Conservation (phyloP, 2,113 vertebrate genomes). For the Zonotrichia leucophrys region DNA sequence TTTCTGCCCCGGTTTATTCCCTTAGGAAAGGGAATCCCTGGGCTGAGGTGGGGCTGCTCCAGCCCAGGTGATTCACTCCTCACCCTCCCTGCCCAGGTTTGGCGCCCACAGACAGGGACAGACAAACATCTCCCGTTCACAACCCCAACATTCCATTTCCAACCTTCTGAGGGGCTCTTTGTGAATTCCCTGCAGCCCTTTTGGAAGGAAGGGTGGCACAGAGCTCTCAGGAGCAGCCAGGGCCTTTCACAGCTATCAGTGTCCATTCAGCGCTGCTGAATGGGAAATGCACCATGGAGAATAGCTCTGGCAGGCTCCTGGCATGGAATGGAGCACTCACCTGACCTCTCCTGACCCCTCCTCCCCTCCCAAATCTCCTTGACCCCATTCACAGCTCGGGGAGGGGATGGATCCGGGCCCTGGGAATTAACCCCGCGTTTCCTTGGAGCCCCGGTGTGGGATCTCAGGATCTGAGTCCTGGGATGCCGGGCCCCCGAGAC, state of each 20-base stretch:
- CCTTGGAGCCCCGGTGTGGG: slow-evolving; percentile 6
- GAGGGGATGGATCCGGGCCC: not conserved
- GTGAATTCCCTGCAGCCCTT: slow-evolving; percentile 13
- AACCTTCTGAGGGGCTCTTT: not conserved
- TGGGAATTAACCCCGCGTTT: slow-evolving; percentile 13
- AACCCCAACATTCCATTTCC: not conserved
- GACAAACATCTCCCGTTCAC: not conserved
- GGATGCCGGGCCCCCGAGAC: too few species aligned
- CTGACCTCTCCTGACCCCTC: slow-evolving; percentile 39
- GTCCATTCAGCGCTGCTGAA: slow-evolving; percentile 26
- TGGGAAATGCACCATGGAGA: slow-evolving; percentile 52
- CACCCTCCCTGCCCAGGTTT: rapidly evolving
- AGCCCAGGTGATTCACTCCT: rapidly evolving
- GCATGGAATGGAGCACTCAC: slow-evolving; percentile 22
- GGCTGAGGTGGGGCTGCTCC: not conserved
- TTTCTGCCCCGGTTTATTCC: not conserved
- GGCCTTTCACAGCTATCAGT: slow-evolving; percentile 56
- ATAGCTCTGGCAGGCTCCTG: slow-evolving; percentile 44
- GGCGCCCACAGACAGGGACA: not conserved
- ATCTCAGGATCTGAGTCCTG: too few species aligned
- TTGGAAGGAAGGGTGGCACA: slow-evolving; percentile 38
- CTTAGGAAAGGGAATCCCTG: not conserved
- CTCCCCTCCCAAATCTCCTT: slow-evolving; percentile 22
- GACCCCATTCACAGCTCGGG: slow-evolving; percentile 17
- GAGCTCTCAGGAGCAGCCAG: slow-evolving; percentile 40